phyloP scores from a whole-genome alignment of 2,888 invertebrate genomes.

The Agriopis aurantiaria region DNA sequence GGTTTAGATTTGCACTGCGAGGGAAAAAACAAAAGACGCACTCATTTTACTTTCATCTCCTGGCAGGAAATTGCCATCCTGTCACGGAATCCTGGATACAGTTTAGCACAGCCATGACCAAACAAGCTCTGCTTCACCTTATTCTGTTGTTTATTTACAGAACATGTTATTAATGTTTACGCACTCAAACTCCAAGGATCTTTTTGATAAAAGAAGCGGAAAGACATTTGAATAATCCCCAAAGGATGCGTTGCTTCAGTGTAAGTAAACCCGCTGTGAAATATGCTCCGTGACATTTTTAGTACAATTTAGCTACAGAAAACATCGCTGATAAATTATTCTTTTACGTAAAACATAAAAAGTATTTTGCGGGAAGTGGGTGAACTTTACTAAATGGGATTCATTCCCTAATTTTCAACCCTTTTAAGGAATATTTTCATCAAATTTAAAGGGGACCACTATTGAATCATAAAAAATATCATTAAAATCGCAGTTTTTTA shows the following conservation, averaged over 20 bases:
- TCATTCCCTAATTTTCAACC: no score
- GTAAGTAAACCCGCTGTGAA: conserved; percentile 6
- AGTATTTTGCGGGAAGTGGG: no score
- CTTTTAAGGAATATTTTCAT: no score
- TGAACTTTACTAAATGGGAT: no score
- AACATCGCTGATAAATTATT: not conserved
- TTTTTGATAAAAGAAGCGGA: conserved; percentile 23
- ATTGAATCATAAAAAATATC: no score
- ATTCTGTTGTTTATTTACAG: conserved; percentile 18
- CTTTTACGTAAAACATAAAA: no score
- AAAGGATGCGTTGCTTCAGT: conserved; percentile 11
- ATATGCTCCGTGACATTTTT: conserved; percentile 2
- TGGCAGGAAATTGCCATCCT: conserved; percentile 45
- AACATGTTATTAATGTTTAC: conserved; percentile 27
- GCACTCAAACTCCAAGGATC: conserved; percentile 8
- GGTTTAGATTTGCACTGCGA: conserved; percentile 3
- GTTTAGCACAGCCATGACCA: conserved; percentile 25
- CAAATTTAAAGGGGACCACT: not conserved
- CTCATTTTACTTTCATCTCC: conserved; percentile 46
- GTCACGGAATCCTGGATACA: conserved; percentile 34
- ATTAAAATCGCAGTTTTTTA: no score
- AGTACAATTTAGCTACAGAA: not conserved
- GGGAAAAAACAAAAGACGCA: conserved; percentile 36
- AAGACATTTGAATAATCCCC: conserved; percentile 27
- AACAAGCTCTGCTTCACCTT: conserved; percentile 15